Evolutionary conservation across 2,888 invertebrate genomes (phyloP).

Genomic region (Tetheella fluctuosa): DNA sequence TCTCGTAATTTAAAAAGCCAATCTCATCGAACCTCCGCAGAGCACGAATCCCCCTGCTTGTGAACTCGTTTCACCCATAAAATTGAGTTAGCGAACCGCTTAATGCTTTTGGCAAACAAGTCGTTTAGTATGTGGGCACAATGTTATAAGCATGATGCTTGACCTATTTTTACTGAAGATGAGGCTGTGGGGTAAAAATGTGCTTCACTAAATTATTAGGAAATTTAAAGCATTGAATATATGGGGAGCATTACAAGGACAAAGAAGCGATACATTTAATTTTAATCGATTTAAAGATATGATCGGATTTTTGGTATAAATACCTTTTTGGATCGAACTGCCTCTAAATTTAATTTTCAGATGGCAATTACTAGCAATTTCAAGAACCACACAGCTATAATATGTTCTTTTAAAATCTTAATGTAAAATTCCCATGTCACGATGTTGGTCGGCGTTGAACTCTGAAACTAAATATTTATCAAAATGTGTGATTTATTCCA

Average conservation of each 20-base stretch:
- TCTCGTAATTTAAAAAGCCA: slow-evolving; percentile 53
- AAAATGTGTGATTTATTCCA: too few relatives aligned
- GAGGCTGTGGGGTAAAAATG: neutral
- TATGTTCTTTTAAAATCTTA: too few relatives aligned
- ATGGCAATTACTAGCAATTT: too few relatives aligned
- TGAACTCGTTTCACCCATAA: slow-evolving; percentile 64
- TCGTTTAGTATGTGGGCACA: slow-evolving; percentile 23
- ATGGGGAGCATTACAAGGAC: neutral
- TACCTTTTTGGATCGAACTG: too few relatives aligned
- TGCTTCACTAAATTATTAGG: neutral
- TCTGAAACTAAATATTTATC: too few relatives aligned
- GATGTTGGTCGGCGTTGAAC: too few relatives aligned
- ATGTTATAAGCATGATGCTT: slow-evolving; percentile 5
- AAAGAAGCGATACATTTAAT: too few relatives aligned
- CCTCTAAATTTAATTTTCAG: too few relatives aligned
- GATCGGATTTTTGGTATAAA: too few relatives aligned
- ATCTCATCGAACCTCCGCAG: slow-evolving; percentile 41
- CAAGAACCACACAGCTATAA: too few relatives aligned
- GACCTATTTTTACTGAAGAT: slow-evolving; percentile 10
- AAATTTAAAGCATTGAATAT: neutral
- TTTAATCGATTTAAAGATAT: too few relatives aligned
- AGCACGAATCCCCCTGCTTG: slow-evolving; percentile 48
- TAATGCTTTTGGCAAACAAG: slow-evolving; percentile 71
- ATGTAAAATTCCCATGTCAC: too few relatives aligned
- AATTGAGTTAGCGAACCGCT: slow-evolving; percentile 69